Evolutionary conservation across 2,797 vertebrate genomes (phyloP), one percentile per base, ranked within the genome.

Genomic region (Sarcophilus harrisii): DNA sequence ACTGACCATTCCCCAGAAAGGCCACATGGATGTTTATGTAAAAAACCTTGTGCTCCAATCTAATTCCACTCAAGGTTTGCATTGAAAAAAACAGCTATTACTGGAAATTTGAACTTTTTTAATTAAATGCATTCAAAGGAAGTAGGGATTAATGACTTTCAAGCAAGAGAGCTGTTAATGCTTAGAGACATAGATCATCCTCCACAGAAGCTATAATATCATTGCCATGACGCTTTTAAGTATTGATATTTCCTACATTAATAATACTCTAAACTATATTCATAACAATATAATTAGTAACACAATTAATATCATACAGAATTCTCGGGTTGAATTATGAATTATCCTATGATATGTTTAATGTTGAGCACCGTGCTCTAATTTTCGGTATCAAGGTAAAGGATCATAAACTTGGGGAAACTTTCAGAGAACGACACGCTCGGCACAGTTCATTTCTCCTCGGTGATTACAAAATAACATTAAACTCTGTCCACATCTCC

Each of bases 101-200:
- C 97, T 94, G 90, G 91, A 96, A 98, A 98, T 98, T 92, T 95
- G 97, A 97, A 96, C 96, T 94, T 98, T n/a, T 98, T 98, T 98
- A 98, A 98, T 99, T 98, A 98, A 98, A 98, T 0, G 0, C 94
- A 97, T 97, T 98, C 0, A 0, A 98, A 98, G 97, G 98, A 98
- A 98, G 97, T 95, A 97, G 92, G 97, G 98, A 98, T 98, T 97
- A 98, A 98, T 97, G 97, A 97, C 94, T 97, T 95, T 97, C 96
- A 97, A 98, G 96, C 95, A 97, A 55, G 93, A 95, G 91, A 93
- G 92, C 95, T 96, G 98, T 98, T 98, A 98, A 97, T 95, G 96
- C 94, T 97, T 96, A 97, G 57, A 90, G 96, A 92, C 96, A 97
- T 90, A 94, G 96, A 97, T 97, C 98, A 96, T 93, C 95, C 93